Evolutionary conservation across 2,113 vertebrate species (phyloP), one percentile per base, ranked within the genome.

Genomic region (Geococcyx californianus): DNA sequence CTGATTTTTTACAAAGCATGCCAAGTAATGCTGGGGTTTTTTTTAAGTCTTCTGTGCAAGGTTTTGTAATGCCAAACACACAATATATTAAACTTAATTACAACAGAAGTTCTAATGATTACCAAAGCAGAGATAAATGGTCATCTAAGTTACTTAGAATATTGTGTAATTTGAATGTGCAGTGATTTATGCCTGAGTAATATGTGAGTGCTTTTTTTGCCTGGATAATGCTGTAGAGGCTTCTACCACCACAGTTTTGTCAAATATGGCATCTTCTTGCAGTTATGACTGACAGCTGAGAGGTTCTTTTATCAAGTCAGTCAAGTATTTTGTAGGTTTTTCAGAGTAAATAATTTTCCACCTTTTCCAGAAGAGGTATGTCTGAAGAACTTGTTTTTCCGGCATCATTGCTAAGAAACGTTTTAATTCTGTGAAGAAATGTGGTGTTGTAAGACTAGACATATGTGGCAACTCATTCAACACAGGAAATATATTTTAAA

Each of bases 401-500:
- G 28, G 3, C 25, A 6, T 79, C 26, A 13, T 45, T 85, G 33
- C 75, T 73, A 66, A 79, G 82, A 77, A 91, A 73, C 69, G 19
- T 47, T 89, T 59, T 84, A 28, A 33, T 84, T 81, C 28, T 38
- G 23, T 84, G 80, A 84, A 75, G 75, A 72, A 72, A 69, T 67
- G 42, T 86, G 24, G 40, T 85, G 31, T 36, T 86, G 6, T 47
- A 62, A 88, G 55, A 54, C 25, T 42, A 36, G 24, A 16, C 21
- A 25, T 83, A 28, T 29, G 42, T 49, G 54, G 36, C 51, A 87
- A 79, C 36, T 38, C 45, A 45, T 69, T 94, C 83, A 86, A 38
- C 84, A 84, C 91, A 84, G 89, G 89, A 92, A 94, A 47, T 40
- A 7, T 34, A 45, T 92, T 87, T 92, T 87, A 60, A 89, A 89